phyloP scores from a whole-genome alignment of 2,888 invertebrate species.

The Tyria jacobaeae region DNA sequence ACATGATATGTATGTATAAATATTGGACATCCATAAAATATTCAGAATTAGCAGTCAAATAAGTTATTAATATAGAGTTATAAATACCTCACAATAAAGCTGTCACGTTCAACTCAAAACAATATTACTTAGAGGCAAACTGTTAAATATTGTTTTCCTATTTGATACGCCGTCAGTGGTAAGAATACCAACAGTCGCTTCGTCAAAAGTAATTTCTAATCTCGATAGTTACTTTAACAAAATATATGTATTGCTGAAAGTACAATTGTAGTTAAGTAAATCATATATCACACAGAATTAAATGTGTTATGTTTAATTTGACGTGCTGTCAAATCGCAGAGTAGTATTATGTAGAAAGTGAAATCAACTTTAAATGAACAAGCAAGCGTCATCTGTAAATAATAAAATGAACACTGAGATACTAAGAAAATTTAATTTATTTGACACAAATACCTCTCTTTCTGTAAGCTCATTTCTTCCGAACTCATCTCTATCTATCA shows the following conservation, averaged over 20 bases:
- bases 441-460: too few relatives aligned
- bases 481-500: background rate
- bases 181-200: constrained; percentile 29
- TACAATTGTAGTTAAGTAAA: constrained; percentile 40
- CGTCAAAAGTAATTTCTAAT: constrained; percentile 43
- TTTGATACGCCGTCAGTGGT: constrained; percentile 19
- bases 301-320: constrained; percentile 28
- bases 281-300: constrained; percentile 33
- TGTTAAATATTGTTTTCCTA: constrained; percentile 4
- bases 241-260: constrained; percentile 52
- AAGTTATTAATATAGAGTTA: background rate
- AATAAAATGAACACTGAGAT: background rate
- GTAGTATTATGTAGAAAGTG: constrained; percentile 8
- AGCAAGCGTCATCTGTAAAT: background rate
- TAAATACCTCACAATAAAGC: constrained; percentile 11
- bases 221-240: constrained; percentile 39
- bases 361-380: constrained; percentile 27
- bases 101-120: constrained; percentile 26
- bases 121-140: constrained; percentile 12
- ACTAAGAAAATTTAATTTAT: too few relatives aligned
- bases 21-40: too few relatives aligned
- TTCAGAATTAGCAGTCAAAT: background rate
- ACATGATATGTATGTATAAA: too few relatives aligned
- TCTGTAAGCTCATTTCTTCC: background rate
- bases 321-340: constrained; percentile 21